Percentiles rank a stretch among this genome's conserved stretches.
phyloP scores from a whole-genome alignment of 2,888 invertebrate genomes.

The Chaitophorus viminalis region DNA sequence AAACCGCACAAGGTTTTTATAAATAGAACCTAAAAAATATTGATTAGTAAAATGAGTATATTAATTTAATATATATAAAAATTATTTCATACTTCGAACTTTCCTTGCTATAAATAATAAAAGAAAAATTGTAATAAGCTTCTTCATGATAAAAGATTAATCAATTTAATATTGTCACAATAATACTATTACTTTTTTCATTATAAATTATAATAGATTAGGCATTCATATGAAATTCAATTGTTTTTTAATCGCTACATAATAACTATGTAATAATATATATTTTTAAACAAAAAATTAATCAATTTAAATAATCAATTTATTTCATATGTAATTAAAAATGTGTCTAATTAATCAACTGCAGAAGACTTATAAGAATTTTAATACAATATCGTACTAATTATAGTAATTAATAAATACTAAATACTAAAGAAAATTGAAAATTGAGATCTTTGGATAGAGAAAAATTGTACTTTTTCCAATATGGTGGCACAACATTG shows the following conservation, averaged over 20 bases:
- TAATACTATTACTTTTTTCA: not conserved
- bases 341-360: not conserved
- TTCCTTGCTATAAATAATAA: not conserved
- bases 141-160: slow-evolving; percentile 32
- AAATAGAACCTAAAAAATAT: slow-evolving; percentile 73
- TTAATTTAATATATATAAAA: not conserved
- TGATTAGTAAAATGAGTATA: not conserved
- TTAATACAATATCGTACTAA: too few relatives aligned
- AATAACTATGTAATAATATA: not conserved
- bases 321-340: not conserved
- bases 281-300: not conserved
- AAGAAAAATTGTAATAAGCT: slow-evolving; percentile 2
- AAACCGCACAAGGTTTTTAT: slow-evolving; percentile 82
- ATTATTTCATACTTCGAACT: slow-evolving; percentile 22
- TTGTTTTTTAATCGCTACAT: not conserved
- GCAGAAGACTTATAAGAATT: not conserved
- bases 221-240: not conserved
- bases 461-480: too few relatives aligned
- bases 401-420: too few relatives aligned
- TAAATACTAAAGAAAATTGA: too few relatives aligned
- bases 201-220: not conserved
- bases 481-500: too few relatives aligned
- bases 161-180: not conserved
- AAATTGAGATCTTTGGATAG: too few relatives aligned
- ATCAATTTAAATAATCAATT: not conserved